Evolutionary conservation across 2,113 vertebrate species (phyloP), one percentile per base, ranked within the genome.

Genomic region (Albula goreensis): DNA sequence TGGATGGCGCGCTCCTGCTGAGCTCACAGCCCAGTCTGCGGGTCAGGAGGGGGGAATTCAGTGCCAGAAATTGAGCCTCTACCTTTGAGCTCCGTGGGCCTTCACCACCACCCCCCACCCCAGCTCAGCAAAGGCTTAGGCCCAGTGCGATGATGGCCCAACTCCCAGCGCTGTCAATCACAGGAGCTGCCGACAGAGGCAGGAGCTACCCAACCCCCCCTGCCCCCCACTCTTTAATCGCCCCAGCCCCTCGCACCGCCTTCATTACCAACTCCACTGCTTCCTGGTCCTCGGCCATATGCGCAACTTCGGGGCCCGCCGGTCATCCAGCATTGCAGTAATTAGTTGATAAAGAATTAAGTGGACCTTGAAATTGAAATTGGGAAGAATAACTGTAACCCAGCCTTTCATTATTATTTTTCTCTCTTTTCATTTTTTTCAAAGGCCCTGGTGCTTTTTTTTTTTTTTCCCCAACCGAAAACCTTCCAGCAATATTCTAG

Each of bases 281-380:
- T 96, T 95, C 96, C 95, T 94, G 89, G 94, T 94, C 95, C 96
- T 95, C 90, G 91, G 94, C 97, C 97, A 98, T 98, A 97, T 97
- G 97, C 96, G 97, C 94, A 93, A 88, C 95, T 96, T 95, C 93
- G 96, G 96, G 96, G 97, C 95, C 96, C 95, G 96, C 96, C 92
- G 96, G 96, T 97, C 97, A 94, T 96, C 96, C 96, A 96, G 96
- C 95, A 96, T 93, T 93, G 93, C 95, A 91, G 97, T 97, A 97
- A 98, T 98, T 97, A 97, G 96, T 96, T 97, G 97, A 97, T 98
- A 96, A 92, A 94, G 97, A 98, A 98, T 97, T 97, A 98, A 98
- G 97, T 93, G 88, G 97, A 98, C 96, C 98, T 98, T 98, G 97
- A 99, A 99, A 99, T 98, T 98, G 97, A 97, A 97, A 97, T 97